These are phyloP conservation scores for Cardinalis cardinalis DNA, from an alignment of 2,113 vertebrate species.

Conservation along the genomic window DNA sequence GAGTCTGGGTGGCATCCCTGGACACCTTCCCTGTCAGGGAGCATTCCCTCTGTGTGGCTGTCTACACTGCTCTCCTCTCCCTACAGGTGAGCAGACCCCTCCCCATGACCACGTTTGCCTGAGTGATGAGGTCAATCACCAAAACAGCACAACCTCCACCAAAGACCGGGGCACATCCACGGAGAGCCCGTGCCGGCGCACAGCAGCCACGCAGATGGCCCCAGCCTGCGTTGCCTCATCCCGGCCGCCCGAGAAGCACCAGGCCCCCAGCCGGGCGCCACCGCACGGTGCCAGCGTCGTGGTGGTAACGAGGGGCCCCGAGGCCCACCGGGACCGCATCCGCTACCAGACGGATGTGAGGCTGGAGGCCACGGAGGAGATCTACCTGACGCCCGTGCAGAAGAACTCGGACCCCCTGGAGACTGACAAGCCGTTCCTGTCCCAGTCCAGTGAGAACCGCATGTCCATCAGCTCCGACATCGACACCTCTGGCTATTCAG, in stretches of 20 bases:
- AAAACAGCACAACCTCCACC: conserved; percentile 82
- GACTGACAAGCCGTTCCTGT: conserved; percentile 81
- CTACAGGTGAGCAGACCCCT: conserved; percentile 86
- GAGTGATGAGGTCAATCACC: conserved; percentile 90
- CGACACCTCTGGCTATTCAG: conserved; percentile 83
- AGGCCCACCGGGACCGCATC: conserved; percentile 84
- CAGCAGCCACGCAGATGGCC: conserved; percentile 79
- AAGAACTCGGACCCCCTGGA: conserved; percentile 81
- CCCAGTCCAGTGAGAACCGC: conserved; percentile 84
- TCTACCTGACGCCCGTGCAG: conserved; percentile 92
- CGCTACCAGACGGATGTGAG: conserved; percentile 88
- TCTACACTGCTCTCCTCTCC: neutral
- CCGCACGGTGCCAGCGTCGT: conserved; percentile 62
- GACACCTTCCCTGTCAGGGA: neutral
- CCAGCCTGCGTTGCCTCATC: conserved; percentile 61
- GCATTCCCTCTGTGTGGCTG: neutral
- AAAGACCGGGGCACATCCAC: conserved; percentile 95
- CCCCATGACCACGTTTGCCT: conserved; percentile 91
- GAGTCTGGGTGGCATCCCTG: neutral
- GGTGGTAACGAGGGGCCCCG: conserved; percentile 62
- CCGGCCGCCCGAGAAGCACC: conserved; percentile 65
- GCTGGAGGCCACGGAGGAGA: conserved; percentile 93
- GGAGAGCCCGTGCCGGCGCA: conserved; percentile 83
- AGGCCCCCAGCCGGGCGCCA: conserved; percentile 45
- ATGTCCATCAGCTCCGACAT: conserved; percentile 93